Base-by-base conservation (phyloP, 2,797 vertebrate species). In the Buphagus erythrorhynchus region DNA sequence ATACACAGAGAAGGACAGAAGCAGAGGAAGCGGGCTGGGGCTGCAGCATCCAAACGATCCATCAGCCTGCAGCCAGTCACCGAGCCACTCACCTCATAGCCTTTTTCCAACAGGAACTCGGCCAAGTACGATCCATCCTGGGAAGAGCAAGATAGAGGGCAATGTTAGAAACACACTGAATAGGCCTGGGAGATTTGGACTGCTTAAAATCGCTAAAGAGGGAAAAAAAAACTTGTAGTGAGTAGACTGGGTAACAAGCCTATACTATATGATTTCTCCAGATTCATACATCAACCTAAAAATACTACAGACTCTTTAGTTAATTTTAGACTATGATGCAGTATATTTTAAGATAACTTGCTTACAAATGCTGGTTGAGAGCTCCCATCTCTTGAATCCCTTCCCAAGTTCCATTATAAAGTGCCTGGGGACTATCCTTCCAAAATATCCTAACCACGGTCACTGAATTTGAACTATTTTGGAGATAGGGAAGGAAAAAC, bases 71-170 rank as follows among this genome's bases (percentile, higher is more conserved):
- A 88, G 94, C 55, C 67, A 48, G 92, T 82, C 95, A 94, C 79
- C 33, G 5, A 98, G 98, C 97, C 98, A 98, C 99, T 99, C 97
- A 99, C 99, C 99, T 99, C 98, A 2, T 99, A 99, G 96, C 99
- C 99, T 98, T 99, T 99, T 95, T 98, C 98, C 93, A 99, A 96
- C 93, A 99, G 99, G 98, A 99, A 99, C 98, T 99, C 99, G 3
- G 99, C 99, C 98, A 99, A 98, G 98, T 99, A 99, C 26, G 99
- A 99, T n/a, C 99, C 99, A 98, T 99, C 99, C 99, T 99, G 98
- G 95, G 97, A 98, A 97, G 74, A 98, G 42, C 97, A 96, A 95
- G 93, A 95, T 74, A 97, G 25, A 91, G 68, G 92, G 94, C 92
- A 96, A 87, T 7, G 52, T 98, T 93, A 98, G 94, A 89, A 90